phyloP scores from a whole-genome alignment of 1,140 invertebrate species.

The Bombus vancouverensis region DNA sequence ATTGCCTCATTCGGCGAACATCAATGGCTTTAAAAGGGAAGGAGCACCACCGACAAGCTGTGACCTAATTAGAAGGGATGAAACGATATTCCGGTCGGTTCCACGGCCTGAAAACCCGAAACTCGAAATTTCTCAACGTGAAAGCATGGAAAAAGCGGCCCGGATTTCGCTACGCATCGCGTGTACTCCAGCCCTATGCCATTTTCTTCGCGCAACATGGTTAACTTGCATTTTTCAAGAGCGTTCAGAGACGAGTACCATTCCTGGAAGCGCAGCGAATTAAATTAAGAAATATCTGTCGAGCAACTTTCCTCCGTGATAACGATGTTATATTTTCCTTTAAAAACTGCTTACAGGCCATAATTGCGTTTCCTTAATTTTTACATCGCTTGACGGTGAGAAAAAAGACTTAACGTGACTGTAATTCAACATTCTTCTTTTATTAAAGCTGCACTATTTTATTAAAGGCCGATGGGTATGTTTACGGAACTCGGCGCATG shows the following conservation, averaged over 20 bases:
- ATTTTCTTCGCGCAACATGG: not conserved
- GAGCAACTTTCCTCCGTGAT: not conserved
- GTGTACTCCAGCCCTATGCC: not conserved
- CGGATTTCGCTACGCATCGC: constrained; percentile 3
- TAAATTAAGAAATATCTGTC: constrained; percentile 34
- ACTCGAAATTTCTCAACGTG: constrained; percentile 20
- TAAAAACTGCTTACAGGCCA: not conserved
- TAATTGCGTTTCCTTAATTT: constrained; percentile 20
- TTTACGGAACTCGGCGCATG: not conserved
- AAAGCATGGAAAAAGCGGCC: not conserved
- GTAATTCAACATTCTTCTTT: not conserved
- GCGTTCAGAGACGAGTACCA: not conserved
- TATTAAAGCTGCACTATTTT: not conserved
- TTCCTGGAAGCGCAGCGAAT: not conserved
- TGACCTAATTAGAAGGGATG: constrained; percentile 46
- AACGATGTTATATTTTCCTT: constrained; percentile 15
- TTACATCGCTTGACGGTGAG: not conserved
- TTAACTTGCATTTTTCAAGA: not conserved
- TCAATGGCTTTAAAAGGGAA: constrained; percentile 38
- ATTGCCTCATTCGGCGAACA: constrained; percentile 40
- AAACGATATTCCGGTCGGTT: constrained; percentile 17
- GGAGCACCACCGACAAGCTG: constrained; percentile 22
- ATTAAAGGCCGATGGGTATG: not conserved
- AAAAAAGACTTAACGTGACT: not conserved
- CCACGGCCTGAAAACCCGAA: not conserved